Conservation (phyloP, 2,113 vertebrate species). For the Sprattus sprattus region DNA sequence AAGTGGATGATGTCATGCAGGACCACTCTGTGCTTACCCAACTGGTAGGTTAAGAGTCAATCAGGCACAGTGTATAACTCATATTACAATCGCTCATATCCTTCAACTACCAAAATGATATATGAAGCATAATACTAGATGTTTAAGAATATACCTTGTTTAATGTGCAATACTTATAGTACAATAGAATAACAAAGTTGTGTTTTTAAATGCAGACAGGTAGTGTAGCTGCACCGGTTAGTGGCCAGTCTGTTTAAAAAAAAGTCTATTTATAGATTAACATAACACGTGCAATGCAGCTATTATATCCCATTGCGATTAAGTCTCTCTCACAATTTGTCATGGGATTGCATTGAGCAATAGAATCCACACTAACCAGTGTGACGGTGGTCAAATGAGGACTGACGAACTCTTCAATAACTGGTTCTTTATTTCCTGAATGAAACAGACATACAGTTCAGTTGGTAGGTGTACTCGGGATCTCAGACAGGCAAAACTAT, state of each 20-base stretch:
- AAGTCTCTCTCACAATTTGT: neutral
- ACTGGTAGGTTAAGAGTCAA: constrained; percentile 70
- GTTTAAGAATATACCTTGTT: neutral
- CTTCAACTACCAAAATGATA: neutral
- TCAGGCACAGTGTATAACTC: neutral
- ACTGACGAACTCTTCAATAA: too few species aligned
- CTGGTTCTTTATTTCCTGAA: too few species aligned
- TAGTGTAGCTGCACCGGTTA: too few species aligned
- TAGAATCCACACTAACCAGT: too few species aligned
- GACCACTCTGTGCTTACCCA: constrained; percentile 59
- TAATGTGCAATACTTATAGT: neutral
- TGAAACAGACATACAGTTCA: too few species aligned
- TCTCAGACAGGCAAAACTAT: too few species aligned
- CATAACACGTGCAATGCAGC: too few species aligned
- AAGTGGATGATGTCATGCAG: constrained; percentile 56
- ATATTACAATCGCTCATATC: neutral
- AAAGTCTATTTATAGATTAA: too few species aligned
- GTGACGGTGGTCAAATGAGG: too few species aligned
- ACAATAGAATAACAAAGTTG: neutral
- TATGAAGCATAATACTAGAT: neutral
- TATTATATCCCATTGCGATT: too few species aligned
- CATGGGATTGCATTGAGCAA: neutral
- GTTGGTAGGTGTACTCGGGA: too few species aligned
- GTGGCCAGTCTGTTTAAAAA: too few species aligned
- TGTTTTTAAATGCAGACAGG: neutral